Evolutionary conservation across 2,797 vertebrate genomes (phyloP).

Genomic region (Poecilia velifera): DNA sequence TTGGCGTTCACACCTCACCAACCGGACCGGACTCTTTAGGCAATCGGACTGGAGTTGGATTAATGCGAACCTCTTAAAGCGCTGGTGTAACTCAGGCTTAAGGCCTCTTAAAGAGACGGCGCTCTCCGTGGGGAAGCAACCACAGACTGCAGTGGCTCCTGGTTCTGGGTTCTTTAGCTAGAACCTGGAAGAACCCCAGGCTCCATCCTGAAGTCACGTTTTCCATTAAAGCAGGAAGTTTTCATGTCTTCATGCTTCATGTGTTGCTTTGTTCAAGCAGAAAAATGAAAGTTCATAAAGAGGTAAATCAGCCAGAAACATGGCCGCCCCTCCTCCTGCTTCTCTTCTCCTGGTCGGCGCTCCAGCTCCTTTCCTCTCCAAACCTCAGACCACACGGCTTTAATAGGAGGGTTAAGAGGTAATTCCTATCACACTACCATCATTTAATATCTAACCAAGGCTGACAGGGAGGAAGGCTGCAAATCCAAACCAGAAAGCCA

Average conservation of each 20-base stretch:
- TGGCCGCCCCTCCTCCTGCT: slow-evolving; percentile 48
- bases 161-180: no score
- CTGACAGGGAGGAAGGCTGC: slow-evolving; percentile 80
- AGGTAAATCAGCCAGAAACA: slow-evolving; percentile 51
- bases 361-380: slow-evolving; percentile 67
- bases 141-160: slow-evolving; percentile 55
- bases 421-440: slow-evolving; percentile 79
- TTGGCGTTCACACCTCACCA: no score
- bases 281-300: neutral
- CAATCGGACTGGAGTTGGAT: no score
- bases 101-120: no score
- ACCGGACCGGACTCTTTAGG: no score
- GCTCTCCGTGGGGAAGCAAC: slow-evolving; percentile 38
- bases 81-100: no score
- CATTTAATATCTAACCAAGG: slow-evolving; percentile 76
- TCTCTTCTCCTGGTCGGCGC: slow-evolving; percentile 54
- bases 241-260: slow-evolving; percentile 1
- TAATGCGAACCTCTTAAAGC: no score
- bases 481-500: slow-evolving; percentile 76
- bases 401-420: slow-evolving; percentile 79
- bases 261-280: slow-evolving; percentile 9
- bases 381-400: slow-evolving; percentile 78
- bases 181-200: no score
- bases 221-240: no score
- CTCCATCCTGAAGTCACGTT: no score